Base-by-base conservation (phyloP, 1,140 invertebrate species). In the Lepeophtheirus salmonis region DNA sequence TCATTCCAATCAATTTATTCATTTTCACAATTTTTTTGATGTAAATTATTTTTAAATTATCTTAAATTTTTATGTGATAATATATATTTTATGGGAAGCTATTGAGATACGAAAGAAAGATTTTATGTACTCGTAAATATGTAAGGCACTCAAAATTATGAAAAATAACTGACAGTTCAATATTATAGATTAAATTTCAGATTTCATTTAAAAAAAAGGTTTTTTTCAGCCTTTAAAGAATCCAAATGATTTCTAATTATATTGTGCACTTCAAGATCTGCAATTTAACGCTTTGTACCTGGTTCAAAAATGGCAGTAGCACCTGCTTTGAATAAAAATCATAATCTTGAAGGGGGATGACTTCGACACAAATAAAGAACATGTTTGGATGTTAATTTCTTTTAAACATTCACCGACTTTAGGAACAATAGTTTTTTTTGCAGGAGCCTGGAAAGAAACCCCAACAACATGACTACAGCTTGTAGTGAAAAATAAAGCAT, bases 301-400 rank as follows among this genome's bases (percentile, higher is more conserved):
- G 79, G 80, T n/a, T 78, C 79, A 70, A 80, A 81, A 25, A 82
- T 72, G 13, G 73, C 73, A 26, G 74, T 66, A 25, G 76, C 77
- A 6, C 80, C 79, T 52, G 69, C 64, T 55, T 77, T 67, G 64
- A 72, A 77, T 2, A 81, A 67, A 75, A 74, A 2, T 80, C 74
- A 67, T 81, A 82, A 68, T 82, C 80, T 67, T 81, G 78, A 30
- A 79, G 79, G 14, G 79, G 79, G 63, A 81, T 80, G 12, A 82
- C 79, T 54, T 80, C 79, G 26, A 80, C 80, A 62, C 73, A 76
- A 50, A 81, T 72, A 14, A 81, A 74, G n/a, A 79, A 62, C 57
- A 81, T 80, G 65, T 81, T 78, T 69, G 72, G 69, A 65, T 79
- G 66, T 77, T 77, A 62, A 76, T 69, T 6, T 73, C 67, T 55